Evolutionary conservation across 1,140 invertebrate species (phyloP).

Genomic region (Drosophila tsacasi): DNA sequence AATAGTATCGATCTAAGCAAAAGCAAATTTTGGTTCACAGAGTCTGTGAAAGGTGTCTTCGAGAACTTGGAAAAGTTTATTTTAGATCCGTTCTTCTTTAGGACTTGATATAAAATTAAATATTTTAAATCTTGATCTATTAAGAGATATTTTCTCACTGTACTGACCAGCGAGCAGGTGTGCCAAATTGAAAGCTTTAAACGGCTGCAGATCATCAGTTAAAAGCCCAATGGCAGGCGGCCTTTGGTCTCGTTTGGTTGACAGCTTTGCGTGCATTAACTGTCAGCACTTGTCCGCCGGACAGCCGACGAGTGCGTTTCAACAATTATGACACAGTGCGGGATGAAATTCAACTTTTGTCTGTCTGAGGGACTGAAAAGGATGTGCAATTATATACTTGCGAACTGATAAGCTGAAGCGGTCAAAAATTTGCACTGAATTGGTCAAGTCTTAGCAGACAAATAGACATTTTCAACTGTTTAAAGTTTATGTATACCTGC

Average conservation of each 20-base stretch:
- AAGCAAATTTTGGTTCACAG: no score
- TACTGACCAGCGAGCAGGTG: slow-evolving; percentile 8
- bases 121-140: not conserved
- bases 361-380: not conserved
- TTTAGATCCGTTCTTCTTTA: not conserved
- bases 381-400: not conserved
- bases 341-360: slow-evolving; percentile 20
- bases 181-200: slow-evolving; percentile 48
- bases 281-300: slow-evolving; percentile 47
- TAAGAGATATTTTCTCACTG: not conserved
- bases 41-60: no score
- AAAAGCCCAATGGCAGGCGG: slow-evolving; percentile 6
- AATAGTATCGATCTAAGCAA: not conserved
- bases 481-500: not conserved
- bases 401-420: not conserved
- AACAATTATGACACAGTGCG: slow-evolving; percentile 48
- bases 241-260: slow-evolving; percentile 39
- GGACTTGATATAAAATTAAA: no score
- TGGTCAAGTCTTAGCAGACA: not conserved
- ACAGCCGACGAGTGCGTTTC: slow-evolving; percentile 26
- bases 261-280: slow-evolving; percentile 50
- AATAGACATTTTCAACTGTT: not conserved
- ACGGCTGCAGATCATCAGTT: slow-evolving; percentile 14
- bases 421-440: not conserved
- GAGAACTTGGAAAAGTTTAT: not conserved